Percentiles rank a stretch among this genome's conserved stretches.
phyloP scores from a whole-genome alignment of 2,797 vertebrate species.

The Picus viridis region DNA sequence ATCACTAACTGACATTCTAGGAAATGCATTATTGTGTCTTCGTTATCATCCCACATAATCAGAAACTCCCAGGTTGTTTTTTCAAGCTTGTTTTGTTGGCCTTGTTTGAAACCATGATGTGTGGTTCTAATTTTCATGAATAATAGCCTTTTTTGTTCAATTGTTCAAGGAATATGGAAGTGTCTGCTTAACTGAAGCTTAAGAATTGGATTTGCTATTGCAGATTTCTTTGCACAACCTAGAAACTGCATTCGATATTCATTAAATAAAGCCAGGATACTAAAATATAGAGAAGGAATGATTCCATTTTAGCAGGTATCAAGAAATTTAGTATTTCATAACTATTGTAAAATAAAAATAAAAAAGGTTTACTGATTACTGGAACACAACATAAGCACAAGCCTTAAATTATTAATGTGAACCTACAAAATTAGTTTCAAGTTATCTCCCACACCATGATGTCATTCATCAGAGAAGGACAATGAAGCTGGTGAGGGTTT shows the following conservation, averaged over 20 bases:
- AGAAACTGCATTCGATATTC: neutral
- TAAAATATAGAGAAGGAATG: neutral
- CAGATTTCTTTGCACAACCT: neutral
- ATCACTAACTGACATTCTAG: slow-evolving; percentile 68
- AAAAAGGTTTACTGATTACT: neutral
- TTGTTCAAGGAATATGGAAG: neutral
- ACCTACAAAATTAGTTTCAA: neutral
- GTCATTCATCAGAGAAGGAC: neutral
- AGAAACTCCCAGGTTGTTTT: slow-evolving; percentile 52
- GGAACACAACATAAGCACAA: neutral
- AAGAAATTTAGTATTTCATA: neutral
- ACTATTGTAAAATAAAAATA: neutral
- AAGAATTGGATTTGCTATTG: neutral
- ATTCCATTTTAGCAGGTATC: neutral
- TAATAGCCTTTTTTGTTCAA: slow-evolving; percentile 16
- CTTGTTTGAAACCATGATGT: slow-evolving; percentile 17
- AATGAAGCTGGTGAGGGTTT: no score
- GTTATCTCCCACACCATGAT: neutral
- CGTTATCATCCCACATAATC: slow-evolving; percentile 67
- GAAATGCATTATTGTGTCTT: slow-evolving; percentile 66
- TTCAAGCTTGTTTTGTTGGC: neutral
- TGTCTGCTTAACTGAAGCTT: neutral
- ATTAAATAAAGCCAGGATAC: neutral
- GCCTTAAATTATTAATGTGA: neutral
- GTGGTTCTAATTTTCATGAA: slow-evolving; percentile 47